Conservation (phyloP, 2,113 vertebrate genomes). For the Oryzias melastigma region DNA sequence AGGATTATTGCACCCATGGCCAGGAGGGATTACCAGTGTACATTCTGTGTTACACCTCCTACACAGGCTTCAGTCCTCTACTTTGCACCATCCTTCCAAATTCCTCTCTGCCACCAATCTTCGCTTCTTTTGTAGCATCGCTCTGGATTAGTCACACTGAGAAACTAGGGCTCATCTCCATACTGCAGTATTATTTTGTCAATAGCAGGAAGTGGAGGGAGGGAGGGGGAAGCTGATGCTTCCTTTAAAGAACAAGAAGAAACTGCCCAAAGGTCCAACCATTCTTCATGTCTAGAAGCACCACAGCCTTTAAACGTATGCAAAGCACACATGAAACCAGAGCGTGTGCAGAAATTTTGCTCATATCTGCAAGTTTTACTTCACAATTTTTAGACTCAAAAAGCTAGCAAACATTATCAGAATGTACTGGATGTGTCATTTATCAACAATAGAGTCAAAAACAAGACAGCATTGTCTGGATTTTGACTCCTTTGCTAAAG, state of each 20-base stretch:
- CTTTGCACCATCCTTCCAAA: conserved; percentile 48
- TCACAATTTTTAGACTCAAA: too few species aligned
- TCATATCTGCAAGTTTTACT: too few species aligned
- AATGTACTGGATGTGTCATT: too few species aligned
- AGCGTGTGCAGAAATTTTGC: too few species aligned
- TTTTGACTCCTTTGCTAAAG: background rate
- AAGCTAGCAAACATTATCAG: too few species aligned
- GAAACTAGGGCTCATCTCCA: conserved; percentile 75
- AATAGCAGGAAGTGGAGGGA: conserved; percentile 59
- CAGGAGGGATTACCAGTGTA: conserved; percentile 56
- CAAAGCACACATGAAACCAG: background rate
- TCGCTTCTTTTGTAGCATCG: conserved; percentile 33
- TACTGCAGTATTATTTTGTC: conserved; percentile 69
- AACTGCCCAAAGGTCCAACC: conserved; percentile 6
- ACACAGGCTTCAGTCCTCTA: conserved; percentile 57
- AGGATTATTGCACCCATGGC: conserved; percentile 23
- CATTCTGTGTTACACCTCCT: conserved; percentile 64
- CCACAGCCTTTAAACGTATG: background rate
- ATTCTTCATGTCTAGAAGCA: conserved; percentile 5
- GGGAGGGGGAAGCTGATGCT: conserved; percentile 17
- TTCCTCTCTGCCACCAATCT: conserved; percentile 21
- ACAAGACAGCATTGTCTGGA: too few species aligned
- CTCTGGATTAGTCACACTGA: conserved; percentile 68
- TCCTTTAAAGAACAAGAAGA: conserved; percentile 32
- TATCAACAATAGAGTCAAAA: too few species aligned